Conservation (phyloP, 1,140 invertebrate genomes). For the Agrypnia vestita region DNA sequence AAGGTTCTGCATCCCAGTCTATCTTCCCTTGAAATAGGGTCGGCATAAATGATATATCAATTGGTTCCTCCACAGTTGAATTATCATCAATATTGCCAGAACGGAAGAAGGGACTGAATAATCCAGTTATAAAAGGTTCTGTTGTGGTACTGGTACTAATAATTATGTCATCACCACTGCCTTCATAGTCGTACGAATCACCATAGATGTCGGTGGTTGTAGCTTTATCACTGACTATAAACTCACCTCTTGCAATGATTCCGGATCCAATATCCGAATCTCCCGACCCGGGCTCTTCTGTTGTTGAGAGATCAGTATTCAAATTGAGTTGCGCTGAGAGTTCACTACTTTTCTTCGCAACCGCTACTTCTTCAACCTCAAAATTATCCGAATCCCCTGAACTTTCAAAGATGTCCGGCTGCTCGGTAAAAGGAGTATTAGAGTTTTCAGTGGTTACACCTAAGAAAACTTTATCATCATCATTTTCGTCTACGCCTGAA, state of each 20-base stretch:
- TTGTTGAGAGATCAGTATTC: constrained; percentile 56
- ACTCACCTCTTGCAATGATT: neutral
- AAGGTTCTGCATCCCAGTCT: constrained; percentile 50
- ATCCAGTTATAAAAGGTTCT: constrained; percentile 51
- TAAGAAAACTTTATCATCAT: constrained; percentile 62
- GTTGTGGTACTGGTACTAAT: constrained; percentile 42
- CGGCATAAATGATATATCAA: constrained; percentile 29
- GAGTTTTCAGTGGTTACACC: constrained; percentile 46
- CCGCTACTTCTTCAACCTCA: neutral
- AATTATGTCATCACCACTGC: constrained; percentile 36
- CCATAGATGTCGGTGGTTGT: constrained; percentile 5
- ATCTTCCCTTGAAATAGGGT: constrained; percentile 49
- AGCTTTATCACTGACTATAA: neutral
- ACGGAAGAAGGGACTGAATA: constrained; percentile 52
- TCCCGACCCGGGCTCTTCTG: constrained; percentile 66
- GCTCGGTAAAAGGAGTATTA: neutral
- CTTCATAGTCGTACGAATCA: constrained; percentile 42
- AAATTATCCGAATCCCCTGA: constrained; percentile 43
- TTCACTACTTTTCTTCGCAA: neutral
- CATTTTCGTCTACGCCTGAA: constrained; percentile 64
- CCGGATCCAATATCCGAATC: constrained; percentile 58
- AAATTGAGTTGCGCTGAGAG: neutral
- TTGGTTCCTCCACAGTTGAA: constrained; percentile 39
- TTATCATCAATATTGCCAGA: constrained; percentile 7
- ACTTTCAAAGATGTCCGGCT: constrained; percentile 40